These are phyloP conservation scores for Oncopodura yosiiana DNA, from an alignment of 1,140 invertebrate species.

Conservation along the genomic window DNA sequence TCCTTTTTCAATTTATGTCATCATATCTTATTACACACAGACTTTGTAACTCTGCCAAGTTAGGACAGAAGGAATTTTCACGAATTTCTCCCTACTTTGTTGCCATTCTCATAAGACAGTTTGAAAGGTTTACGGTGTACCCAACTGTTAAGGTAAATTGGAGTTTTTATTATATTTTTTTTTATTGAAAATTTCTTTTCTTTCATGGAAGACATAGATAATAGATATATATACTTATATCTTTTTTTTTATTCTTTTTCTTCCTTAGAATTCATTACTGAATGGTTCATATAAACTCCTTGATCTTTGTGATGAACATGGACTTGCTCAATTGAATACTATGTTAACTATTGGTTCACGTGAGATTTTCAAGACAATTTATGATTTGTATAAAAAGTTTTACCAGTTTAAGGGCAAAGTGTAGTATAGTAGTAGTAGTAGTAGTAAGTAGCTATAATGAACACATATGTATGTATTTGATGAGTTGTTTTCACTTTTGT, in stretches of 20 bases:
- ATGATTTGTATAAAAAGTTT: constrained; percentile 42
- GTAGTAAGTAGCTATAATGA: not conserved
- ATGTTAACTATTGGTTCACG: constrained; percentile 39
- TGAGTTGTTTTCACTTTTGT: not conserved
- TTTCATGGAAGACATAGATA: not conserved
- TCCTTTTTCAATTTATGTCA: not conserved
- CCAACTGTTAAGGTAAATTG: constrained; percentile 42
- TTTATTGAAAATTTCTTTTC: not conserved
- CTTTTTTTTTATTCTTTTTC: constrained; percentile 1
- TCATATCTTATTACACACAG: constrained; percentile 10
- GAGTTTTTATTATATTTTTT: not conserved
- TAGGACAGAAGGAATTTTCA: constrained; percentile 38
- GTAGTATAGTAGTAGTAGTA: constrained; percentile 30
- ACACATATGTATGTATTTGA: not conserved
- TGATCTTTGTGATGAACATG: constrained; percentile 42
- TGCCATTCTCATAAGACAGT: constrained; percentile 41
- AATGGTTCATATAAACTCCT: constrained; percentile 40
- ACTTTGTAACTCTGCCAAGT: constrained; percentile 30
- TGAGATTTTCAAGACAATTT: constrained; percentile 42
- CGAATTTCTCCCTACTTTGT: constrained; percentile 41
- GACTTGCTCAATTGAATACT: constrained; percentile 40
- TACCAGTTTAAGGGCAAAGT: constrained; percentile 44
- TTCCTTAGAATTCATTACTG: constrained; percentile 40
- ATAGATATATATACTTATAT: not conserved
- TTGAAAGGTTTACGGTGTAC: constrained; percentile 40